phyloP scores from a whole-genome alignment of 2,888 invertebrate genomes.

The Furcula furcula region DNA sequence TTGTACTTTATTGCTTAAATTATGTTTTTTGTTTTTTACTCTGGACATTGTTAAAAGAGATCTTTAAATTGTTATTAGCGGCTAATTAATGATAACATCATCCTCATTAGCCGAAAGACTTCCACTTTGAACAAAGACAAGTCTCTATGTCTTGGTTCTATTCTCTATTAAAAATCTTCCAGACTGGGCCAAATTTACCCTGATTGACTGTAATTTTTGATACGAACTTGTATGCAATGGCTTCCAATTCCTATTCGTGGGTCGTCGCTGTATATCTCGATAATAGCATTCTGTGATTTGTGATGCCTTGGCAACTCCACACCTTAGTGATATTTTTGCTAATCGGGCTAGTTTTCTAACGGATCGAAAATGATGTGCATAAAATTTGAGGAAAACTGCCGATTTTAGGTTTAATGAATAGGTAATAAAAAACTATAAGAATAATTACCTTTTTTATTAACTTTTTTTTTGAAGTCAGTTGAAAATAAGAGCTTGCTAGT shows the following conservation, averaged over 20 bases:
- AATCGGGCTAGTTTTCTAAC: conserved; percentile 44
- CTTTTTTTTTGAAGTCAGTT: conserved; percentile 15
- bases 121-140: too few species aligned
- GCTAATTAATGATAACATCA: too few species aligned
- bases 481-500: conserved; percentile 38
- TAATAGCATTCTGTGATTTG: conserved; percentile 69
- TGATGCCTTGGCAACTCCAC: conserved; percentile 64
- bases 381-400: conserved; percentile 36
- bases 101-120: too few species aligned
- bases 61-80: too few species aligned
- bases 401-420: conserved; percentile 34
- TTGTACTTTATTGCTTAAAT: too few species aligned
- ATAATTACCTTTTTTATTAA: conserved; percentile 14
- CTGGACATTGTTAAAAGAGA: too few species aligned
- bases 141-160: too few species aligned
- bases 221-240: conserved; percentile 17
- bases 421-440: too few species aligned
- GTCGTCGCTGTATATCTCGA: conserved; percentile 36
- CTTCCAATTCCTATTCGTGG: conserved; percentile 12
- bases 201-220: too few species aligned
- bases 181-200: too few species aligned
- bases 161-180: too few species aligned
- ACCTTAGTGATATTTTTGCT: conserved; percentile 52
- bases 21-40: too few species aligned
- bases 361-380: conserved; percentile 26